Evolutionary conservation across 1,140 invertebrate genomes (phyloP), one percentile per base, ranked within the genome.

Genomic region (Euura saliciscinereae): DNA sequence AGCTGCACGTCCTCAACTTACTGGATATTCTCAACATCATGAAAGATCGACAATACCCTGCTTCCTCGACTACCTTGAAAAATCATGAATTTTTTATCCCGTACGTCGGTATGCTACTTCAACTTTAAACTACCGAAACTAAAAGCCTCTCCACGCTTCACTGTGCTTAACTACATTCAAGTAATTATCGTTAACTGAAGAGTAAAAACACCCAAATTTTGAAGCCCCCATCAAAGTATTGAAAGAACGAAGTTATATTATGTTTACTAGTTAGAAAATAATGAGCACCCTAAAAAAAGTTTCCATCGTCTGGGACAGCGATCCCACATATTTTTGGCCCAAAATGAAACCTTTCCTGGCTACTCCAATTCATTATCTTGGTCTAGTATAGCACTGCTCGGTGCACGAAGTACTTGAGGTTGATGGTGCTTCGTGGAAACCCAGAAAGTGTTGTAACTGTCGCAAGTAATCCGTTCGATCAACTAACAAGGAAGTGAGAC

Each of bases 401-500:
- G 8, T 59, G 5, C 51, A 0, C 51, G 0, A 11, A 59, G 51
- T 59, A 28, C 46, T 59, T 59, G 51, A 59, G 51, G 10, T 59
- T 6, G 51, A 59, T 11, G 10, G 8, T n/a, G 51, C 51, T 59
- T 59, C 51, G 51, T 59, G 13, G 51, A 59, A 59, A 59, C 13
- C 51, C 51, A 59, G 51, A 59, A 59, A 59, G 51, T n/a, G 51
- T n/a, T 59, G 8, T 6, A 6, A 8, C 51, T 59, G 51, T 59
- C 51, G 8, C 4, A n/a, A 59, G 51, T 59, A 59, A 59, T 59
- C 51, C 51, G 51, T 4, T 59, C 51, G 51, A 59, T 59, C 51
- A 59, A 59, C 51, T 59, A 59, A 59, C 51, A 59, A 59, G 51
- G 51, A 59, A 59, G 51, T 59, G 51, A 59, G 51, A 59, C 51